Percentiles rank a stretch among this genome's conserved stretches.
These are phyloP conservation scores for Suillia variegata DNA, from an alignment of 2,888 invertebrate species.

Conservation along the genomic window DNA sequence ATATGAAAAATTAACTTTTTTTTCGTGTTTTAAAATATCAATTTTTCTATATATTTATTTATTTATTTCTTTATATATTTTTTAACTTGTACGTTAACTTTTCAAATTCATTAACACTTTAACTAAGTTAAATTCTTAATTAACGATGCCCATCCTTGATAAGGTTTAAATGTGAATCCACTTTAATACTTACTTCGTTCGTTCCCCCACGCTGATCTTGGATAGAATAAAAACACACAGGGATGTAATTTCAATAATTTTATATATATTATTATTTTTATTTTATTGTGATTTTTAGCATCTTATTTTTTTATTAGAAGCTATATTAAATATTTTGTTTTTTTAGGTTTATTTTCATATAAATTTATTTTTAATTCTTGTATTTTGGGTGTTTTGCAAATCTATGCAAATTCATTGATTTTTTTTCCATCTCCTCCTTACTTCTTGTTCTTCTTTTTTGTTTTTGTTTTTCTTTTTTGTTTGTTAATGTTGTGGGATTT, in stretches of 20 bases:
- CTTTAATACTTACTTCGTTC: too few relatives aligned
- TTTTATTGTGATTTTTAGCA: slow-evolving; percentile 29
- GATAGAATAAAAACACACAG: not conserved
- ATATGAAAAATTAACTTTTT: too few relatives aligned
- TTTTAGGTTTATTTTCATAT: slow-evolving; percentile 28
- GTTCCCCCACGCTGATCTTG: too few relatives aligned
- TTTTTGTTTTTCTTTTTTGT: slow-evolving; percentile 23
- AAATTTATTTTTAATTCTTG: slow-evolving; percentile 31
- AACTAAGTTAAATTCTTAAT: too few relatives aligned
- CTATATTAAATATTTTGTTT: slow-evolving; percentile 31
- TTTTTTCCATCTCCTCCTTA: slow-evolving; percentile 31
- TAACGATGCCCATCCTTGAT: too few relatives aligned
- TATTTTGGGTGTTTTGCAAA: slow-evolving; percentile 28
- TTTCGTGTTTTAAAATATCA: too few relatives aligned
- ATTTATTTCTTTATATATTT: too few relatives aligned
- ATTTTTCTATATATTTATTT: too few relatives aligned
- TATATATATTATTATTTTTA: slow-evolving; percentile 19
- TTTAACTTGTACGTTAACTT: too few relatives aligned
- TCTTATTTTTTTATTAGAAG: slow-evolving; percentile 33
- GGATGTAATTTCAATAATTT: not conserved
- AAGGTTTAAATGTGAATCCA: too few relatives aligned
- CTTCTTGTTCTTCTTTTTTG: slow-evolving; percentile 30
- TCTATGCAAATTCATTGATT: slow-evolving; percentile 14
- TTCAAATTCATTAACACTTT: too few relatives aligned
- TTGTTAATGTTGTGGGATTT: slow-evolving; percentile 23